phyloP scores from a whole-genome alignment of 2,888 invertebrate species.

The Diadegma fenestrale region DNA sequence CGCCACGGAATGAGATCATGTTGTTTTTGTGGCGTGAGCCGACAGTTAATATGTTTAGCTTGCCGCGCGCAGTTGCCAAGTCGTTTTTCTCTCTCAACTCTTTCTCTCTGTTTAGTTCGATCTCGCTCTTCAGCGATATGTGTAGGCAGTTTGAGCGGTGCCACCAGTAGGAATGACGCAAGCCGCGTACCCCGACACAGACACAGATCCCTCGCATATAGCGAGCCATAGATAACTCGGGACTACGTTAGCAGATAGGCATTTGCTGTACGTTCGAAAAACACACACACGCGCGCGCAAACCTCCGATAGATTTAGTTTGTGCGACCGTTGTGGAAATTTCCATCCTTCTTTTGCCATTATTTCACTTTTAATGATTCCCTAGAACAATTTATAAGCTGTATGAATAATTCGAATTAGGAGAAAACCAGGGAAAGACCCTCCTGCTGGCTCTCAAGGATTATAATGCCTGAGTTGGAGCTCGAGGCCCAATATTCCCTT shows the following conservation, averaged over 20 bases:
- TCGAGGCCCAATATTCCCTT: constrained; percentile 41
- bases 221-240: constrained; percentile 24
- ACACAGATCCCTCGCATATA: constrained; percentile 24
- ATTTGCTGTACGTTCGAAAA: constrained; percentile 20
- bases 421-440: constrained; percentile 43
- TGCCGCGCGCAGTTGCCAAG: constrained; percentile 73
- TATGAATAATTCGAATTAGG: constrained; percentile 59
- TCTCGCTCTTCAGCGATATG: constrained; percentile 54
- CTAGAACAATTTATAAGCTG: constrained; percentile 34
- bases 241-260: constrained; percentile 42
- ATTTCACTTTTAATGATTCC: constrained; percentile 27
- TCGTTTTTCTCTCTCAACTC: constrained; percentile 57
- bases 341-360: constrained; percentile 39
- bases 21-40: constrained; percentile 85
- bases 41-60: constrained; percentile 85
- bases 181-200: constrained; percentile 50
- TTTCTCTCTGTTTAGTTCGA: constrained; percentile 19
- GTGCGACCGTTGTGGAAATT: constrained; percentile 57
- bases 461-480: constrained; percentile 31
- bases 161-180: constrained; percentile 68
- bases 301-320: constrained; percentile 35
- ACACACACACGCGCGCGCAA: too few relatives aligned
- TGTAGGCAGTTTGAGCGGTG: constrained; percentile 66
- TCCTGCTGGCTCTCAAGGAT: constrained; percentile 59
- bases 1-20: constrained; percentile 83